Evolutionary conservation across 2,113 vertebrate species (phyloP).

Genomic region (Anhinga anhinga): DNA sequence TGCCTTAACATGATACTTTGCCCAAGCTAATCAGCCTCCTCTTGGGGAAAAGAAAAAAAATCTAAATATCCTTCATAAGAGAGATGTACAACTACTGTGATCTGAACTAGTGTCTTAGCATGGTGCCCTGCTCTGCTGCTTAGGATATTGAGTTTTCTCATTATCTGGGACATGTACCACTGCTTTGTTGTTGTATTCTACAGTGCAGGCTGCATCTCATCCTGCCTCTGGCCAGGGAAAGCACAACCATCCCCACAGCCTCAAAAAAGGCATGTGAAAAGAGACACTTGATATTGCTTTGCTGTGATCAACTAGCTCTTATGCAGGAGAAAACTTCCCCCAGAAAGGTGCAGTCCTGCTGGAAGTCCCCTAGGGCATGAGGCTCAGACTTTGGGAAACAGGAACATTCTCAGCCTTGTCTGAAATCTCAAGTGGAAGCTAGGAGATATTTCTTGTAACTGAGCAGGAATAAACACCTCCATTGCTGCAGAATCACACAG

Average conservation of each 20-base stretch:
- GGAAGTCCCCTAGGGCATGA: neutral
- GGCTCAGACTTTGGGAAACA: neutral
- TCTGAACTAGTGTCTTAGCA: neutral
- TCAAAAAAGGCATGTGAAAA: fast-evolving
- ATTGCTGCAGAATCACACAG: fast-evolving
- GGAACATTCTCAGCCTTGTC: neutral
- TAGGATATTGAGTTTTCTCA: neutral
- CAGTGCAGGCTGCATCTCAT: neutral
- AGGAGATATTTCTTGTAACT: neutral
- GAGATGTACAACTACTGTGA: neutral
- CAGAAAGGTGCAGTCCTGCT: neutral
- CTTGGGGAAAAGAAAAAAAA: neutral
- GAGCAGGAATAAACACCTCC: neutral
- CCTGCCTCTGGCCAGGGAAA: neutral
- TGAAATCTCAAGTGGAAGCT: neutral
- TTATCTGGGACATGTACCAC: neutral
- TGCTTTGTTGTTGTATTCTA: neutral
- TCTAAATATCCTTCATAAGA: neutral
- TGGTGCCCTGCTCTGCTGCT: neutral
- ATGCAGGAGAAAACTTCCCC: neutral
- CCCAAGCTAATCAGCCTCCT: neutral
- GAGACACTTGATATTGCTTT: neutral
- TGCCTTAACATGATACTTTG: neutral
- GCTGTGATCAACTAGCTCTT: no score
- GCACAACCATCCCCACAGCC: no score